phyloP scores from a whole-genome alignment of 2,797 vertebrate species.

The Xenops minutus region DNA sequence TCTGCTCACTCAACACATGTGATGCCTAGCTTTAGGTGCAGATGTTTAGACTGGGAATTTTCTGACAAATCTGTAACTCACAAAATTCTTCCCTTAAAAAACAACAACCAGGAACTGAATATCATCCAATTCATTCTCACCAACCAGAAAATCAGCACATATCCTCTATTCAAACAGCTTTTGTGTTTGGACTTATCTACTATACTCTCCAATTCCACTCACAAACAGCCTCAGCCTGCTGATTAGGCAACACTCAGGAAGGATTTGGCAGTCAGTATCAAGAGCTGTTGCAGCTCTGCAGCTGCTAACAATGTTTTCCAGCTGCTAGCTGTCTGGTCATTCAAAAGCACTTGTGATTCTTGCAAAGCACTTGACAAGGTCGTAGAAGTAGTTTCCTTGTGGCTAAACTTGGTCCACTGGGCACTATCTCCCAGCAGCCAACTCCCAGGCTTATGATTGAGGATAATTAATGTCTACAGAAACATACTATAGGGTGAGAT shows the following conservation, averaged over 20 bases:
- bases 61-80: background rate
- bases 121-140: background rate
- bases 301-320: slow-evolving; percentile 43
- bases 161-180: background rate
- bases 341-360: slow-evolving; percentile 10
- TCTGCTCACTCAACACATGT: background rate
- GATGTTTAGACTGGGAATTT: background rate
- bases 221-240: background rate
- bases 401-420: background rate
- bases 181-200: background rate
- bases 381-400: background rate
- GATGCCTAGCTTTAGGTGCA: background rate
- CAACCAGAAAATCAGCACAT: background rate
- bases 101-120: background rate
- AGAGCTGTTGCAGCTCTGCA: background rate
- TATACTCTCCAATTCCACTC: background rate
- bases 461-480: background rate
- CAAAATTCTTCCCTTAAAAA: background rate
- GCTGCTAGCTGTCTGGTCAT: slow-evolving; percentile 28
- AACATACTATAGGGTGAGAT: background rate
- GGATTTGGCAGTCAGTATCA: slow-evolving; percentile 32
- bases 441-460: background rate
- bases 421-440: background rate
- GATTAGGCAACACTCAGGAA: slow-evolving; percentile 35
- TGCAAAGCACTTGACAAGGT: background rate